Evolutionary conservation across 2,113 vertebrate genomes (phyloP), one percentile per base, ranked within the genome.

Genomic region (Silurus asotus): DNA sequence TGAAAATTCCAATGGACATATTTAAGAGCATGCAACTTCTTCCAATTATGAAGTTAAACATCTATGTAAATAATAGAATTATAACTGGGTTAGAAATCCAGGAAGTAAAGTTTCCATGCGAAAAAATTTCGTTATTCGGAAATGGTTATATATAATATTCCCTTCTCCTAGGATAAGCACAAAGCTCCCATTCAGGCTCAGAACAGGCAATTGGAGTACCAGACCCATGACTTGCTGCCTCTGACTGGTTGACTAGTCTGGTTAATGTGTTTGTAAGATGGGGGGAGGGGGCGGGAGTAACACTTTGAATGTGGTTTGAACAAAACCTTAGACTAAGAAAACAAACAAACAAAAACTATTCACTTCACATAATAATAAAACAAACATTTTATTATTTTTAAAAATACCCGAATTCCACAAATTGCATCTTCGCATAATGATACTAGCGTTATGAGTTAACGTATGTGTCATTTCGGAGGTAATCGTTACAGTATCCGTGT

Each of bases 1-100:
- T 84, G 91, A 89, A 90, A 84, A 85, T 9, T 23, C 83, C 17
- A 6, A 76, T 23, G 58, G 25, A 23, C 37, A 37, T 37, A 77
- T 5, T 45, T 78, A 37, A 45, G 17, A 37, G 6, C 77, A 6
- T 14, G 15, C 65, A 56, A 79, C 37, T 37, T 59, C 25, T 9
- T 37, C 5, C 25, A 37, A 37, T 37, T 37, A 37, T 37, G 37
- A 37, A 37, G 37, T 37, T 37, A 37, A 37, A 37, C 37, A 37
- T 37, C 37, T 37, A 37, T 37, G 37, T 37, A 37, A 37, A 37
- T 37, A 37, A 37, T 37, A 37, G 37, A 37, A 37, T 37, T 37
- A 37, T 37, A 37, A 37, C 1, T 37, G 70, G 70, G 19, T 51
- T 23, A 75, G 9, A 74, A 53, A 55, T 76, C 23, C 49, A 77